Percentiles rank a stretch among this genome's conserved stretches.
Conservation (phyloP, 1,140 invertebrate species). For the Tetragnatha versicolor region DNA sequence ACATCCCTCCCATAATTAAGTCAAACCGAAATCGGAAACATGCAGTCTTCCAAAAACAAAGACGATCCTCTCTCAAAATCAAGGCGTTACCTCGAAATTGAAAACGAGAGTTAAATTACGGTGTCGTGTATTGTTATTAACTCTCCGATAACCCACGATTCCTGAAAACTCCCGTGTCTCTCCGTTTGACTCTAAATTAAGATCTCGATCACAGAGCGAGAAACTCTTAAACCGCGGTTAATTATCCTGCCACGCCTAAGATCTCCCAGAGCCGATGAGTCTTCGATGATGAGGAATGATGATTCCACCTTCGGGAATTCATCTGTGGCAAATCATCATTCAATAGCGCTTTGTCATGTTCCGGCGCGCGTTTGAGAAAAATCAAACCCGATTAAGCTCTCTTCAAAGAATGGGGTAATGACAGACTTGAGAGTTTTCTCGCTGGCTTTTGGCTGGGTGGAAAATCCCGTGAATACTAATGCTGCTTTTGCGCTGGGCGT, state of each 20-base stretch:
- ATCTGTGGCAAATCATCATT: background rate
- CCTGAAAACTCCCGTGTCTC: background rate
- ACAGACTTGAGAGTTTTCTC: background rate
- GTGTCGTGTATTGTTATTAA: no score
- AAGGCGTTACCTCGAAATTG: no score
- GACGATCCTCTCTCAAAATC: no score
- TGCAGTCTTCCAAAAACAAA: no score
- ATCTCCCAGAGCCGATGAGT: no score
- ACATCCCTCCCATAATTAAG: no score
- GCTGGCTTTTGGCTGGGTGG: background rate
- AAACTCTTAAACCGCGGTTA: conserved; percentile 14
- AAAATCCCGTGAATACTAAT: conserved; percentile 11
- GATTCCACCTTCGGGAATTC: background rate
- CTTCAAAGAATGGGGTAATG: conserved; percentile 26
- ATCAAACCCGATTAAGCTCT: conserved; percentile 18
- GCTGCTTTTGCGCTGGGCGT: no score
- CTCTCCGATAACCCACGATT: no score
- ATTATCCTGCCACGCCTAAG: conserved; percentile 7
- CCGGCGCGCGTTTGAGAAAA: background rate
- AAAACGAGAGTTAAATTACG: no score
- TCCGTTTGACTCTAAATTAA: background rate
- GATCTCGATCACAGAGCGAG: conserved; percentile 9
- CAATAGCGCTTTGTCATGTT: background rate
- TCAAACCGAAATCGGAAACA: no score
- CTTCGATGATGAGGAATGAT: no score